phyloP scores from a whole-genome alignment of 2,113 vertebrate species.

The Salvator merianae region DNA sequence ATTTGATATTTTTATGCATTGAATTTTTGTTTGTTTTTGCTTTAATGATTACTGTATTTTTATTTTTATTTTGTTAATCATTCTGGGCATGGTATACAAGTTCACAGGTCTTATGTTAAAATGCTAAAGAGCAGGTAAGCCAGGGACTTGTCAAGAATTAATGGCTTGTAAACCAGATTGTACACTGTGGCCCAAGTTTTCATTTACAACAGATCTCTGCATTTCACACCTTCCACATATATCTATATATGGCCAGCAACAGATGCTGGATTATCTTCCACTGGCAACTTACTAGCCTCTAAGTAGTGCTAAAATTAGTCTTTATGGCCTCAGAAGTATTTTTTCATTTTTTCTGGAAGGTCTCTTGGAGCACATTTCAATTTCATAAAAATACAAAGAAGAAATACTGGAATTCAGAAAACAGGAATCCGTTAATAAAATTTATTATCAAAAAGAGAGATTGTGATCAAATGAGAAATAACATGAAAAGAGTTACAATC shows the following conservation, averaged over 20 bases:
- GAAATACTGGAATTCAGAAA: not conserved
- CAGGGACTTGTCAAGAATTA: not conserved
- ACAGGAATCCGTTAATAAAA: not conserved
- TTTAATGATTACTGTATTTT: no score
- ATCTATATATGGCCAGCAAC: not conserved
- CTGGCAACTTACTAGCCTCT: conserved; percentile 7
- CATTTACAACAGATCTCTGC: conserved; percentile 1
- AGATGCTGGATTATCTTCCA: conserved; percentile 14
- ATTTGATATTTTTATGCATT: no score
- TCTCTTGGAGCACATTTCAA: not conserved
- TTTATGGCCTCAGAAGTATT: not conserved
- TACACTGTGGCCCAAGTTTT: conserved; percentile 3
- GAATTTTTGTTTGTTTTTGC: no score
- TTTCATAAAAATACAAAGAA: not conserved
- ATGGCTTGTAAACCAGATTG: conserved; percentile 5
- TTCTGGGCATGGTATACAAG: not conserved
- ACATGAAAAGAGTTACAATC: not conserved
- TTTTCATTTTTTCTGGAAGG: conserved; percentile 3
- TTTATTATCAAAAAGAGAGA: not conserved
- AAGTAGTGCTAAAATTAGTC: conserved; percentile 6
- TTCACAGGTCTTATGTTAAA: not conserved
- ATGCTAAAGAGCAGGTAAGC: not conserved
- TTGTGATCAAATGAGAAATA: not conserved
- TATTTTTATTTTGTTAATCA: no score
- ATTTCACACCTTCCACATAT: not conserved